A percentile compares a stretch with the other conserved stretches of the same genome.
Evolutionary conservation across 2,113 vertebrate genomes (phyloP).

Genomic region (Heloderma charlesbogerti): DNA sequence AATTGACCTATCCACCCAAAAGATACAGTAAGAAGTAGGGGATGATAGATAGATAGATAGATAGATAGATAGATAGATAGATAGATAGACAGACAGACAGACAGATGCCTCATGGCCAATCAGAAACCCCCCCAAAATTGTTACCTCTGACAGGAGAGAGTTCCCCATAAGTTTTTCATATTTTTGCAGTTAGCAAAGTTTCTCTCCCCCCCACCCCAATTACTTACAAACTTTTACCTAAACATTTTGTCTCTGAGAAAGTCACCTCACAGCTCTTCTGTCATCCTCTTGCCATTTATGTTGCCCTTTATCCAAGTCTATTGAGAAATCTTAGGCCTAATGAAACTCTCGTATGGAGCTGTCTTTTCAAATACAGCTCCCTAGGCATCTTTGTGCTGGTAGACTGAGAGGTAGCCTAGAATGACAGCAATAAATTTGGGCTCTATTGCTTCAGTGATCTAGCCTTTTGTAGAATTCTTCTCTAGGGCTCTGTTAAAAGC

Average conservation of each 20-base stretch:
- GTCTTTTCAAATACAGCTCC: slow-evolving; percentile 43
- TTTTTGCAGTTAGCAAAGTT: background rate
- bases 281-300: background rate
- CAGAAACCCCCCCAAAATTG: too few species aligned
- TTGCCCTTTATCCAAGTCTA: slow-evolving; percentile 37
- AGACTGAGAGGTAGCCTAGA: slow-evolving; percentile 29
- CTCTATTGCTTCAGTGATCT: slow-evolving; percentile 47
- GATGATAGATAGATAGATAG: too few species aligned
- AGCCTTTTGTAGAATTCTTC: slow-evolving; percentile 63
- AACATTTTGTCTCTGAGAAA: slow-evolving; percentile 11
- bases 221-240: slow-evolving; percentile 15
- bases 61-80: too few species aligned
- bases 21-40: too few species aligned
- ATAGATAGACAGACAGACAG: too few species aligned
- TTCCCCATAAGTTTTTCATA: background rate
- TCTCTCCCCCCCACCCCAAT: too few species aligned
- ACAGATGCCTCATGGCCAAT: too few species aligned
- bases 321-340: slow-evolving; percentile 30
- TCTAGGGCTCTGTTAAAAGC: slow-evolving; percentile 65
- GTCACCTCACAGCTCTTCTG: slow-evolving; percentile 5
- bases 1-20: too few species aligned
- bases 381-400: slow-evolving; percentile 42
- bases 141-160: too few species aligned
- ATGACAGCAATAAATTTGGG: slow-evolving; percentile 56
- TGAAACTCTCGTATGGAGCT: slow-evolving; percentile 38